Evolutionary conservation across 30 jellyfish, hydroid and myxozoan species (phyloP).

Genomic region (Aurelia aurita): DNA sequence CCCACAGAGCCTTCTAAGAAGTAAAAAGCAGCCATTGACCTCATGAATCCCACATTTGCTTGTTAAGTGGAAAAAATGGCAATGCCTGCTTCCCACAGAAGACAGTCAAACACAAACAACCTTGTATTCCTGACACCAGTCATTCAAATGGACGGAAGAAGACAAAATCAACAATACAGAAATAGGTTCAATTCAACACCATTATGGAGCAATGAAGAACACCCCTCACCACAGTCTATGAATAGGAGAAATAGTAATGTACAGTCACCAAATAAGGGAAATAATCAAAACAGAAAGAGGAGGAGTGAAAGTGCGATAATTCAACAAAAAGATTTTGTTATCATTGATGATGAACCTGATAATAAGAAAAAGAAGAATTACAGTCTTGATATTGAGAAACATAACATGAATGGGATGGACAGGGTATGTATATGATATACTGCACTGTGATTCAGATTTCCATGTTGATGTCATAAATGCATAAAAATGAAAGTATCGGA

Average conservation of each 20-base stretch:
- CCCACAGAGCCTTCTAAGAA: too few relatives aligned
- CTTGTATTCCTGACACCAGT: conserved; percentile 44
- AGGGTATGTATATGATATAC: conserved; percentile 2
- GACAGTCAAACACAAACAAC: conserved; percentile 14
- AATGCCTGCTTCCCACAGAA: conserved; percentile 36
- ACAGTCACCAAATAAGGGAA: neutral
- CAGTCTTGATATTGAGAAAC: neutral
- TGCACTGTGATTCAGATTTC: too few relatives aligned
- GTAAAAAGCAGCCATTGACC: too few relatives aligned
- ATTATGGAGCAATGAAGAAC: neutral
- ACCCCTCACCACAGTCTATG: neutral
- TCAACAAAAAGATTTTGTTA: neutral
- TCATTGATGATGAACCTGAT: conserved; percentile 50
- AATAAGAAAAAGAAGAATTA: conserved; percentile 19
- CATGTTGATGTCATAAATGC: too few relatives aligned
- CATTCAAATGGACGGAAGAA: neutral
- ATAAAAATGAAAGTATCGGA: too few relatives aligned
- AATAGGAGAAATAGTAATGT: neutral
- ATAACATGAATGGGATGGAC: neutral
- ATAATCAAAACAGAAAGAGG: conserved; percentile 10
- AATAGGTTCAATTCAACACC: conserved; percentile 18
- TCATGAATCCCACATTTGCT: too few relatives aligned
- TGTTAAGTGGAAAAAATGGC: neutral
- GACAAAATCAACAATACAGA: neutral
- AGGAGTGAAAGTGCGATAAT: conserved; percentile 26